Conservation (phyloP, 2,888 invertebrate species). For the Metallyticus violacea region DNA sequence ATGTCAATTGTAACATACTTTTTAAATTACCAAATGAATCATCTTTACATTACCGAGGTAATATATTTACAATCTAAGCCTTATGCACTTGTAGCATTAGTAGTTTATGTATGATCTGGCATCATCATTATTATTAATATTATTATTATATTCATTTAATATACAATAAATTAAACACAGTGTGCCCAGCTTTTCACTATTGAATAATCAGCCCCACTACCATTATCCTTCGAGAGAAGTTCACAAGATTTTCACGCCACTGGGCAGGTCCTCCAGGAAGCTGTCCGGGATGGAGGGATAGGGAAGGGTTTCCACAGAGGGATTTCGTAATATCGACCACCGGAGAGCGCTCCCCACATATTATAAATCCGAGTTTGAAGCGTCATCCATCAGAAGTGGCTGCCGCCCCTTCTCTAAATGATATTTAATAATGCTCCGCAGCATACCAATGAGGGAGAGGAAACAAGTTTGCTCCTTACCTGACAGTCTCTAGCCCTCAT, state of each 20-base stretch:
- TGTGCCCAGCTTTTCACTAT: too few species aligned
- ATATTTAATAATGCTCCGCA: constrained; percentile 21
- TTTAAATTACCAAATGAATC: too few species aligned
- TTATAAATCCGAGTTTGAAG: constrained; percentile 25
- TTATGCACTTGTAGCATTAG: too few species aligned
- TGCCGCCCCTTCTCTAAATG: constrained; percentile 9
- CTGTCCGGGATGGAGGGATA: not conserved
- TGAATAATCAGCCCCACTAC: too few species aligned
- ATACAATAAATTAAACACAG: too few species aligned
- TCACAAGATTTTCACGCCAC: not conserved
- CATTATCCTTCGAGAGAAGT: too few species aligned
- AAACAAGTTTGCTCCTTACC: not conserved
- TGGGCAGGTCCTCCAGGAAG: not conserved
- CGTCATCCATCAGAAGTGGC: constrained; percentile 22
- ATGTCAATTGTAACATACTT: too few species aligned
- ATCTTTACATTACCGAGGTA: too few species aligned
- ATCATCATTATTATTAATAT: too few species aligned
- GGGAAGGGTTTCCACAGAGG: not conserved
- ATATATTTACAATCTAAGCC: too few species aligned
- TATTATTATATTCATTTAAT: too few species aligned
- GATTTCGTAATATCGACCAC: constrained; percentile 19
- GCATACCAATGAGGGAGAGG: constrained; percentile 18
- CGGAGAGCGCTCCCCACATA: not conserved
- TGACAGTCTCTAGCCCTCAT: not conserved
- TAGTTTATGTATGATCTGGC: too few species aligned